Evolutionary conservation across 2,888 invertebrate genomes (phyloP).

Genomic region (Machimus rusticus): DNA sequence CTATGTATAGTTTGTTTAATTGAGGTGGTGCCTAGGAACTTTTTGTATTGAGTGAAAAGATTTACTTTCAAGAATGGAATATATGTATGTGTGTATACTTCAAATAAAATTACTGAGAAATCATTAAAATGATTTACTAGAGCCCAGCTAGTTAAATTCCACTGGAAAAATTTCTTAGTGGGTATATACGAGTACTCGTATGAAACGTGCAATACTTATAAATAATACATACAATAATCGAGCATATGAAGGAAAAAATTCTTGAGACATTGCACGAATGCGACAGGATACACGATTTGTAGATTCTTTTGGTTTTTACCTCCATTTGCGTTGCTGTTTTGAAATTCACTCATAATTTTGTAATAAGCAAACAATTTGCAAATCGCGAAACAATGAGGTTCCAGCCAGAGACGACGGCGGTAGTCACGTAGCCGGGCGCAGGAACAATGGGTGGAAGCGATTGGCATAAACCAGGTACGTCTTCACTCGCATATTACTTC

Average conservation of each 20-base stretch:
- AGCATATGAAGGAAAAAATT: background rate
- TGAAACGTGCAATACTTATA: no score
- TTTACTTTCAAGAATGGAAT: no score
- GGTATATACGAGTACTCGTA: no score
- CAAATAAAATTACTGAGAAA: no score
- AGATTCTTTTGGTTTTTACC: background rate
- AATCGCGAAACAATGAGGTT: background rate
- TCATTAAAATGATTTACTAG: no score
- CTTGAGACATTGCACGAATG: background rate
- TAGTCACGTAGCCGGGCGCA: background rate
- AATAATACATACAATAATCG: no score
- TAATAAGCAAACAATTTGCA: background rate
- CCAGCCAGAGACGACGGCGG: background rate
- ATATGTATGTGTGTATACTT: no score
- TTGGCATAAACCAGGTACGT: background rate
- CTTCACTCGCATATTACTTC: background rate
- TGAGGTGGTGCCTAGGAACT: no score
- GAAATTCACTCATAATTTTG: background rate
- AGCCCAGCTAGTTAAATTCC: no score
- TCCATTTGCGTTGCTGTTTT: background rate
- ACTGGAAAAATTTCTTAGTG: no score
- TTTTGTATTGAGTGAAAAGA: no score
- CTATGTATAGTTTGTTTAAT: no score
- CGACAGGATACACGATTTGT: background rate
- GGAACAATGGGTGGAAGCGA: constrained; percentile 6